Base-by-base conservation (phyloP, 2,113 vertebrate genomes). In the Okapia johnstoni region DNA sequence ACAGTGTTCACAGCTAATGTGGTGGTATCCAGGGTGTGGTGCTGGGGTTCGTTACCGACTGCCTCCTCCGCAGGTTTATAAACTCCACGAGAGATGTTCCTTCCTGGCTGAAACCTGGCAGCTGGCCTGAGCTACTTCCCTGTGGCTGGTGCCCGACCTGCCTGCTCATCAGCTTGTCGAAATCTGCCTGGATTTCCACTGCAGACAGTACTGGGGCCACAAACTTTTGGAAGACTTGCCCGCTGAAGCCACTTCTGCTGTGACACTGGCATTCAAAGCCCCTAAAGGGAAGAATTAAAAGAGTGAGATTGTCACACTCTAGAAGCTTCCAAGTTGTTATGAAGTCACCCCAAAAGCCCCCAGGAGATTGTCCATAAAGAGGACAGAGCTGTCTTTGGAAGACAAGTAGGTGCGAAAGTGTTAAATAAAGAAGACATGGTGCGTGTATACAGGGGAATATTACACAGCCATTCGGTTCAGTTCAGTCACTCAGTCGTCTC, bases 21-120 rank as follows among this genome's bases (percentile, higher is more conserved):
- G 83, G 94, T 92, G 88, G 98, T 96, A 87, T 96, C 93, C 93
- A 87, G 98, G 99, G 99, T 55, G 98, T 92, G 98, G 99, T 98
- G 50, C 23, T 48, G 89, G 87, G 98, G 98, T 97, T 98, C 97
- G 97, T 98, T 95, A 95, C 98, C 52, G 95, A 97, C 93, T 97
- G 97, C 93, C 92, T 66, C 88, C 94, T 70, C 55, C 87, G 97
- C 94, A 88, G 86, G 89, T 96, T 96, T 97, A 46, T 55, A 96
- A 98, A 94, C 94, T 58, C 98, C 97, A 46, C 92, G 95, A 95
- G 94, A 98, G 98, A 97, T 3, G 36, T 96, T 98, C 88, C 90
- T 61, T 98, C 88, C 92, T 80, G 96, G 97, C 61, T 97, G 98
- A 30, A 96, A 97, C 97, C 80, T 97, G 97, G 93, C 93, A 93